These are phyloP conservation scores for Drosophila yakuba DNA, from an alignment of 1,140 invertebrate genomes.

Conservation along the genomic window DNA sequence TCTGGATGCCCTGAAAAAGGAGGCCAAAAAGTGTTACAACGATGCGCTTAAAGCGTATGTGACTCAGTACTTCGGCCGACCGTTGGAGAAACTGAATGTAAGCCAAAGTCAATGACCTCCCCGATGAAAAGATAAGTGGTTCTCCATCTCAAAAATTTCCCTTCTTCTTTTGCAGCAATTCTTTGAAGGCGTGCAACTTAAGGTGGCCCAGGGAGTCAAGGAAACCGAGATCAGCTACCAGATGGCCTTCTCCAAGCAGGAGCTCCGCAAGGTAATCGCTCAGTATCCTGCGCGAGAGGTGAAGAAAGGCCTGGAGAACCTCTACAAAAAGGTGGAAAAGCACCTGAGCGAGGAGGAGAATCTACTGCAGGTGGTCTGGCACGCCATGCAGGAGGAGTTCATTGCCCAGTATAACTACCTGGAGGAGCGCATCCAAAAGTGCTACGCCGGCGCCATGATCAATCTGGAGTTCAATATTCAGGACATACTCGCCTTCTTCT, in stretches of 20 bases:
- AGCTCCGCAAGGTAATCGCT: conserved; percentile 97
- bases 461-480: conserved; percentile 97
- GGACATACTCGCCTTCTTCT: conserved; percentile 98
- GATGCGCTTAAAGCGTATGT: conserved; percentile 97
- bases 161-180: conserved; percentile 88
- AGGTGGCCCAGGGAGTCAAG: conserved; percentile 96
- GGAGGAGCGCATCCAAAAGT: conserved; percentile 96
- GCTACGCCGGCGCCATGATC: conserved; percentile 98
- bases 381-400: conserved; percentile 99
- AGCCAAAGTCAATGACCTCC: conserved; percentile 51
- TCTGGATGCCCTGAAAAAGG: conserved; percentile 94
- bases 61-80: conserved; percentile 96
- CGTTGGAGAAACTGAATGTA: conserved; percentile 97
- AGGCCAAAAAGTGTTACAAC: conserved; percentile 95
- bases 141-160: neutral
- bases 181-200: conserved; percentile 97
- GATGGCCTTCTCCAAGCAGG: conserved; percentile 98
- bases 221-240: conserved; percentile 99
- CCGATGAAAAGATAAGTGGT: neutral
- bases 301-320: conserved; percentile 96
- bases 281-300: conserved; percentile 98
- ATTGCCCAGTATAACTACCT: conserved; percentile 98
- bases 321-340: conserved; percentile 99
- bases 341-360: conserved; percentile 98
- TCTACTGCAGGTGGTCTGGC: conserved; percentile 98